Evolutionary conservation across 2,113 vertebrate species (phyloP), one percentile per base, ranked within the genome.

Genomic region (Mustela lutreola): DNA sequence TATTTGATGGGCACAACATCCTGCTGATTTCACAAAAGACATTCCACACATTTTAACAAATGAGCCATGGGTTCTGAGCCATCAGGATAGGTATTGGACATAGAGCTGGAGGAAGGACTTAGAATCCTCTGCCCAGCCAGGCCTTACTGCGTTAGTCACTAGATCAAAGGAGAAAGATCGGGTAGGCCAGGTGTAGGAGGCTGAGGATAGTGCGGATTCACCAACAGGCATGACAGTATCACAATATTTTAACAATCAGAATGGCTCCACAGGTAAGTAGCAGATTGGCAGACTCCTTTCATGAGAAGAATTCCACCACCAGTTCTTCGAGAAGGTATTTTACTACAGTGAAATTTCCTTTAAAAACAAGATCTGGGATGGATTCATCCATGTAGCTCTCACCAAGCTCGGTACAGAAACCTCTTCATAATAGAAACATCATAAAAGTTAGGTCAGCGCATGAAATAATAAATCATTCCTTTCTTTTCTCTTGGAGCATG

Each of bases 401-500:
- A 56, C 48, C n/a, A 79, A 42, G 19, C 28, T 56, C n/a, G 8
- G 4, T 36, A 76, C 10, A 6, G 22, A 90, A 50, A 11, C 58
- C 24, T 78, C 39, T 1, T 50, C 33, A 22, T 80, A 31, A 48
- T 4, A 89, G 79, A 91, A 86, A 70, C 31, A 81, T 22, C 26
- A 39, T 58, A 87, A 95, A 79, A 71, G 36, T 75, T n/a, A 90
- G 15, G n/a, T 87, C 63, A 82, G 12, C 45, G 36, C 53, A 60
- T 89, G 81, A 24, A 81, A 92, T 14, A 53, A 60, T 22, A 78
- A 60, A 42, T 42, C 71, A 31, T 9, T 63, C 7, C 39, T 22
- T 97, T 97, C 96, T 96, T 98, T 97, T 94, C 85, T 97, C 96
- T 95, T 91, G 86, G 91, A 95, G 96, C 89, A 89, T 73, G 97